These are phyloP conservation scores for Furcifer pardalis DNA, from an alignment of 2,797 vertebrate species.

Conservation along the genomic window DNA sequence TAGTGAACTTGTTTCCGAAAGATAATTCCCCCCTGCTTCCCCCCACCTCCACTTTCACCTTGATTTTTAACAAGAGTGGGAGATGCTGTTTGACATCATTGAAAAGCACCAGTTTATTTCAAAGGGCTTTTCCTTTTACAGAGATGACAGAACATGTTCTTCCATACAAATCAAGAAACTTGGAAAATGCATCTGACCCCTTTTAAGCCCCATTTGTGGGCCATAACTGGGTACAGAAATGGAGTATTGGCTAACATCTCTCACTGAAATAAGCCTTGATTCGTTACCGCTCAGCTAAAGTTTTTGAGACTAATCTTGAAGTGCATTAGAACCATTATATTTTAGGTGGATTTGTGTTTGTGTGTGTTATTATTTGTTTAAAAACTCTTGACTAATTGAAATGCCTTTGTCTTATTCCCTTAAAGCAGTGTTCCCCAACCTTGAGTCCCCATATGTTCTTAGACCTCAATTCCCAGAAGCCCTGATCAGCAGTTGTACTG, in stretches of 20 bases:
- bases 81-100: constrained; percentile 8
- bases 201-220: background rate
- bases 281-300: background rate
- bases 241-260: background rate
- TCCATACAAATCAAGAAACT: constrained; percentile 46
- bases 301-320: background rate
- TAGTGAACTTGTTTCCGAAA: constrained; percentile 50
- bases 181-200: background rate
- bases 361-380: background rate
- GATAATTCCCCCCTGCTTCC: background rate
- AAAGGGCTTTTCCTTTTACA: constrained; percentile 20
- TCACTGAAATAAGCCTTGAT: background rate
- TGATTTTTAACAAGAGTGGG: background rate
- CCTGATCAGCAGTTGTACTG: too few species aligned
- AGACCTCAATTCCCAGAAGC: too few species aligned
- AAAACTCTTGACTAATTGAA: background rate
- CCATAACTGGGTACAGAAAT: background rate
- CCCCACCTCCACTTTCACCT: rapidly evolving
- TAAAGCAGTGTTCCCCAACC: too few species aligned
- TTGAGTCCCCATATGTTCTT: too few species aligned
- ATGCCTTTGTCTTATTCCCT: background rate
- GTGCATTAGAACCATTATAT: background rate
- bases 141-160: background rate
- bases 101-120: background rate
- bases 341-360: background rate